Evolutionary conservation across 2,888 invertebrate species (phyloP).

Genomic region (Epirrhoe alternata): DNA sequence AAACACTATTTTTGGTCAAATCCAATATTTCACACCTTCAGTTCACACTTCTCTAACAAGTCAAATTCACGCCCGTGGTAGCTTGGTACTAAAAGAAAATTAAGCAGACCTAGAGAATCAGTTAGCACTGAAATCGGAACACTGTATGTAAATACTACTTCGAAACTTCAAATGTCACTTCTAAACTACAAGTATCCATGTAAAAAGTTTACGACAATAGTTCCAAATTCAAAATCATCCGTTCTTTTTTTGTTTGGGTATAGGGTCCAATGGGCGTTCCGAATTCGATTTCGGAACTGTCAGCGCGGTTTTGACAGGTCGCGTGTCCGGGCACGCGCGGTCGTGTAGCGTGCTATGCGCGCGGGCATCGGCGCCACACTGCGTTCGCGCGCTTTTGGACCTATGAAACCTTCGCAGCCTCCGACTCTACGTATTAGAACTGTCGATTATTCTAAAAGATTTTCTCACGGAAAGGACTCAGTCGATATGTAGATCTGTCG

Average conservation of each 20-base stretch:
- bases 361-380: slow-evolving; percentile 81
- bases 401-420: slow-evolving; percentile 78
- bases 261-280: slow-evolving; percentile 51
- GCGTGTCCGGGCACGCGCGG: slow-evolving; percentile 68
- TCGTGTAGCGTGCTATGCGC: slow-evolving; percentile 80
- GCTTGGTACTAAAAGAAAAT: slow-evolving; percentile 72
- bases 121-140: slow-evolving; percentile 78
- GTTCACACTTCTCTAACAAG: slow-evolving; percentile 74
- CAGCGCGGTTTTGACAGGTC: slow-evolving; percentile 67
- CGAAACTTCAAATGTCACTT: slow-evolving; percentile 40
- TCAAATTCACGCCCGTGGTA: slow-evolving; percentile 78
- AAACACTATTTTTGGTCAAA: slow-evolving; percentile 55
- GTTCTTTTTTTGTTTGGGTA: slow-evolving; percentile 56
- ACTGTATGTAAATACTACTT: slow-evolving; percentile 58
- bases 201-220: slow-evolving; percentile 52
- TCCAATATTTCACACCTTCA: slow-evolving; percentile 67
- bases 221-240: slow-evolving; percentile 62
- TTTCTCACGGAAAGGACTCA: slow-evolving; percentile 79
- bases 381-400: slow-evolving; percentile 84
- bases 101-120: slow-evolving; percentile 70
- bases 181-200: slow-evolving; percentile 35
- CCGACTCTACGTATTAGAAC: slow-evolving; percentile 65
- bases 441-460: slow-evolving; percentile 68
- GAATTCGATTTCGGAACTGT: slow-evolving; percentile 68
- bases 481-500: slow-evolving; percentile 65